phyloP scores from a whole-genome alignment of 2,797 vertebrate genomes.

The Ataeniobius toweri region DNA sequence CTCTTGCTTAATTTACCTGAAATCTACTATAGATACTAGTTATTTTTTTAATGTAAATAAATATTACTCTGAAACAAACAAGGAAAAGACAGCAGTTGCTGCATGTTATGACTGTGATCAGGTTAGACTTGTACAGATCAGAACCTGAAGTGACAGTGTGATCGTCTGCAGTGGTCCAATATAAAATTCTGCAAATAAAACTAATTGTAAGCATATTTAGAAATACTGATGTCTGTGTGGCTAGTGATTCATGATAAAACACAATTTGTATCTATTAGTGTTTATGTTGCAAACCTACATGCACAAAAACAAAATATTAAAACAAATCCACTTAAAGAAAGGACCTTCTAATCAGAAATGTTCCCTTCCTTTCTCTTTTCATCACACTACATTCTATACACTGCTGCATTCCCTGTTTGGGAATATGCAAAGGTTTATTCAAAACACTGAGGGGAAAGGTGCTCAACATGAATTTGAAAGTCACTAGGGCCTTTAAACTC shows the following conservation, averaged over 20 bases:
- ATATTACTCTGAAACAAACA: no score
- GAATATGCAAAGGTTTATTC: constrained; percentile 65
- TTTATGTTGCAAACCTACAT: not conserved
- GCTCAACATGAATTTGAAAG: constrained; percentile 13
- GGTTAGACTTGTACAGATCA: no score
- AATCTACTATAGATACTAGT: no score
- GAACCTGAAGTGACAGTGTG: no score
- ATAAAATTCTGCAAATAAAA: no score
- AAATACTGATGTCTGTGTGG: not conserved
- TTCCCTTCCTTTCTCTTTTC: not conserved
- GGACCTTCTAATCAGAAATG: not conserved
- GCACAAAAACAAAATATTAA: not conserved
- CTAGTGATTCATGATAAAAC: not conserved
- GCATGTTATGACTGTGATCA: no score
- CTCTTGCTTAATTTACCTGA: no score
- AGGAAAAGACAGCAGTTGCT: no score
- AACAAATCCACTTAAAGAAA: not conserved
- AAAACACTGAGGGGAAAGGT: constrained; percentile 35
- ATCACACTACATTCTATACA: constrained; percentile 50
- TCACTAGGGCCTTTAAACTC: constrained; percentile 14
- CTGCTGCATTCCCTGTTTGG: constrained; percentile 34
- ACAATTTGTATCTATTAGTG: not conserved
- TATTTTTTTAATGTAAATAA: no score
- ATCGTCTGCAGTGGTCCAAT: no score
- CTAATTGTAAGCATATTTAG: not conserved